phyloP scores from a whole-genome alignment of 2,888 invertebrate species.

The Drosophila fungiperda region DNA sequence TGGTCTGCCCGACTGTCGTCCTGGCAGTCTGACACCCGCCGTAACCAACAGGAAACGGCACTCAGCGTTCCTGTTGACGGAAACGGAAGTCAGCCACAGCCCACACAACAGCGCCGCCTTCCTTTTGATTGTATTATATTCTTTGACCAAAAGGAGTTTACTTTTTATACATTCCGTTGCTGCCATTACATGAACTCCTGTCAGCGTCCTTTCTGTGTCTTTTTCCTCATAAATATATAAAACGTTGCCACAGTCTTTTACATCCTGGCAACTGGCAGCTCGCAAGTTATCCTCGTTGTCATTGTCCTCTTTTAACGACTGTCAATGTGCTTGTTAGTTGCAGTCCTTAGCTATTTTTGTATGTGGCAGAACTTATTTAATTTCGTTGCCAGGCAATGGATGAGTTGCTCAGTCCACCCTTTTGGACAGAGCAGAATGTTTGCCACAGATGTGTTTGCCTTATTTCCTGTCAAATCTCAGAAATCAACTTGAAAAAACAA shows the following conservation, averaged over 20 bases:
- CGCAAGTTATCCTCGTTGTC: slow-evolving; percentile 13
- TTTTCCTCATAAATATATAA: slow-evolving; percentile 48
- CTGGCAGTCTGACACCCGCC: not conserved
- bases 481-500: not conserved
- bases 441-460: slow-evolving; percentile 10
- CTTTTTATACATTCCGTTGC: slow-evolving; percentile 29
- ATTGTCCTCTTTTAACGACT: slow-evolving; percentile 48
- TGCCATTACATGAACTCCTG: slow-evolving; percentile 6
- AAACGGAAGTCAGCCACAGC: slow-evolving; percentile 62
- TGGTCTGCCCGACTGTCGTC: slow-evolving; percentile 43
- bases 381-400: slow-evolving; percentile 29
- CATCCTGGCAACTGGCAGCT: slow-evolving; percentile 23
- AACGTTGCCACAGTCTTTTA: slow-evolving; percentile 32
- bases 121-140: slow-evolving; percentile 23
- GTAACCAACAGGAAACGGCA: slow-evolving; percentile 51
- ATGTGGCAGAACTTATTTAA: slow-evolving; percentile 35
- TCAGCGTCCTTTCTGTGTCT: slow-evolving; percentile 15
- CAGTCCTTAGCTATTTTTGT: not conserved
- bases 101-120: slow-evolving; percentile 3
- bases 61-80: slow-evolving; percentile 54
- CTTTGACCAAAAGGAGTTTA: slow-evolving; percentile 37
- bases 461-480: slow-evolving; percentile 9
- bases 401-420: slow-evolving; percentile 11
- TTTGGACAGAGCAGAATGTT: slow-evolving; percentile 31
- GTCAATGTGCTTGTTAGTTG: slow-evolving; percentile 49